Evolutionary conservation across 2,797 vertebrate genomes (phyloP).

Genomic region (Syndactyla subalaris): DNA sequence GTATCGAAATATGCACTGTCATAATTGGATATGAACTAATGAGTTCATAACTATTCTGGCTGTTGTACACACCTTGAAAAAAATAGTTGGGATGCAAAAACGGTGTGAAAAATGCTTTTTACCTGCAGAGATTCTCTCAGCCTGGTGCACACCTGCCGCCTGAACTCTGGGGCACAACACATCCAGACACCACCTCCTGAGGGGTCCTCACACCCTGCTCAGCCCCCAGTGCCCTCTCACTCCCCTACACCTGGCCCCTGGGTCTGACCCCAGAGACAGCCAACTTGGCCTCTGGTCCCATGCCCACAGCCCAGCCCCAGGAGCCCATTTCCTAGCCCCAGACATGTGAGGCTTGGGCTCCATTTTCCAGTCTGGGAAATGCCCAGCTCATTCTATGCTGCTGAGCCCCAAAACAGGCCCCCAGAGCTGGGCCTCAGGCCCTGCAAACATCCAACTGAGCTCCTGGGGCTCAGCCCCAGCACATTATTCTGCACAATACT

Average conservation of each 20-base stretch:
- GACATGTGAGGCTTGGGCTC: no score
- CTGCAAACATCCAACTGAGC: neutral
- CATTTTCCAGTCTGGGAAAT: neutral
- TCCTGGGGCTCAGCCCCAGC: neutral
- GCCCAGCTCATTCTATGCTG: neutral
- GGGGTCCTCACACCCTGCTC: neutral
- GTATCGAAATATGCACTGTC: neutral
- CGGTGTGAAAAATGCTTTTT: neutral
- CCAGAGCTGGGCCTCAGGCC: no score
- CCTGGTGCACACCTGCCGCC: neutral
- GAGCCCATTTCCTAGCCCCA: neutral
- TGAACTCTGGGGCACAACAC: fast-evolving
- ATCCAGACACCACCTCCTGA: neutral
- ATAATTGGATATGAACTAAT: neutral
- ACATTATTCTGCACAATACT: neutral
- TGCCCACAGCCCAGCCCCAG: neutral
- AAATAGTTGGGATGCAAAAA: neutral
- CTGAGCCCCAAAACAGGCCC: neutral
- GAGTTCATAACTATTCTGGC: neutral
- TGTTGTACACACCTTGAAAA: neutral
- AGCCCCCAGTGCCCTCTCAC: neutral
- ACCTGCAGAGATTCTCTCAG: neutral
- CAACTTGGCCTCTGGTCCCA: neutral
- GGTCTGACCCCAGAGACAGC: neutral
- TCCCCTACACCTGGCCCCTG: no score